A percentile compares a stretch with the other conserved stretches of the same genome.
phyloP scores from a whole-genome alignment of 2,888 invertebrate genomes.

The Phyllotreta striolata region DNA sequence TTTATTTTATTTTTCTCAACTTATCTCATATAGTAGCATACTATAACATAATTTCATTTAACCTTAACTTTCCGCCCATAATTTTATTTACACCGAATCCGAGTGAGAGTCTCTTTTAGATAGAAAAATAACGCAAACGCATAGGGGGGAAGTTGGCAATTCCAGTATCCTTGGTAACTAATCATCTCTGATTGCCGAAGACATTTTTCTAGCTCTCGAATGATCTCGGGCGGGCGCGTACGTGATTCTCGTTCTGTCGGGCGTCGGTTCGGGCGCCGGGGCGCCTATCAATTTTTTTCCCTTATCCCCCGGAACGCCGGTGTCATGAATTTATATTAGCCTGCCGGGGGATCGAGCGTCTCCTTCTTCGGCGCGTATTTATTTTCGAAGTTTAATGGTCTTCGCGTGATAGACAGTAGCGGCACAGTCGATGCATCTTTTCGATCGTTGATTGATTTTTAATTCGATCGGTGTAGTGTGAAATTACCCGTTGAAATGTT shows the following conservation, averaged over 20 bases:
- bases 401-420: slow-evolving; percentile 31
- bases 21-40: no score
- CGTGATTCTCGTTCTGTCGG: slow-evolving; percentile 49
- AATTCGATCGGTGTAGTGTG: no score
- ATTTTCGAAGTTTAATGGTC: slow-evolving; percentile 33
- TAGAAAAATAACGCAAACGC: slow-evolving; percentile 35
- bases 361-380: slow-evolving; percentile 33
- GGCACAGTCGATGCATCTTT: slow-evolving; percentile 10
- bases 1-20: background rate
- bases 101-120: slow-evolving; percentile 26
- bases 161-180: slow-evolving; percentile 55
- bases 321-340: slow-evolving; percentile 39
- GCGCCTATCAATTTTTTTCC: slow-evolving; percentile 35
- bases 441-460: background rate
- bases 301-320: slow-evolving; percentile 26
- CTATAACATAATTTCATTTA: background rate
- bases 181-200: slow-evolving; percentile 56
- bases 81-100: slow-evolving; percentile 10
- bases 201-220: slow-evolving; percentile 49
- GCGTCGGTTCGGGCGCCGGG: slow-evolving; percentile 40
- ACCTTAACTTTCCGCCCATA: background rate
- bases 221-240: slow-evolving; percentile 42
- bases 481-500: no score
- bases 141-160: slow-evolving; percentile 42
- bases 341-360: slow-evolving; percentile 22